Conservation (phyloP, 2,888 invertebrate genomes). For the Cerastis rubricosa region DNA sequence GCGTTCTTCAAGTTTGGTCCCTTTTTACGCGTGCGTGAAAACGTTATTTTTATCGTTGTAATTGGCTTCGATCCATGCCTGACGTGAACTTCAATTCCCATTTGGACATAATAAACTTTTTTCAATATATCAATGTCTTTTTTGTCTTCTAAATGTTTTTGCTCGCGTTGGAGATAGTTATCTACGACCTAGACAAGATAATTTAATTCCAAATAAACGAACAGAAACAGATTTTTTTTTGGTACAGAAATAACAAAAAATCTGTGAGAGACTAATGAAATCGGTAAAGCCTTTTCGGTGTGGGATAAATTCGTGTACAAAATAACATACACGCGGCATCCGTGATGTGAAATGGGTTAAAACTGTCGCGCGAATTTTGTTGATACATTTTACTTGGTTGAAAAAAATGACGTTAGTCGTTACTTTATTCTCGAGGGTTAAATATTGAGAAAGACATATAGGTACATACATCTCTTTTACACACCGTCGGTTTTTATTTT, state of each 20-base stretch:
- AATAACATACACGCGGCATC: slow-evolving; percentile 42
- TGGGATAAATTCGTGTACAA: slow-evolving; percentile 43
- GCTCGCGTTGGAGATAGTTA: slow-evolving; percentile 15
- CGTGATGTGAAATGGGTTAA: slow-evolving; percentile 55
- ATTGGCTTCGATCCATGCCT: slow-evolving; percentile 37
- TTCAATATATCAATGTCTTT: slow-evolving; percentile 48
- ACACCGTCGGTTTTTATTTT: slow-evolving; percentile 19
- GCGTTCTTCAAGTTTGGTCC: slow-evolving; percentile 21
- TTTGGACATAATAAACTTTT: slow-evolving; percentile 45
- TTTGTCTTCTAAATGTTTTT: slow-evolving; percentile 24
- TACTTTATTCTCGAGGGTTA: slow-evolving; percentile 52
- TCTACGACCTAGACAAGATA: slow-evolving; percentile 32
- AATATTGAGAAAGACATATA: slow-evolving; percentile 45
- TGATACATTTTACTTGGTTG: slow-evolving; percentile 60
- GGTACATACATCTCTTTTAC: slow-evolving; percentile 48
- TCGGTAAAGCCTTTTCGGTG: slow-evolving; percentile 53
- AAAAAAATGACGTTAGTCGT: slow-evolving; percentile 65
- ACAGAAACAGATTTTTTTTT: not conserved
- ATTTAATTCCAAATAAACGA: slow-evolving; percentile 35
- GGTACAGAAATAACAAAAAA: not conserved
- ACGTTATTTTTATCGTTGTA: slow-evolving; percentile 31
- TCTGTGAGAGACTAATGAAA: slow-evolving; percentile 57
- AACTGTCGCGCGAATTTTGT: slow-evolving; percentile 53
- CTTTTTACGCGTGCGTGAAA: slow-evolving; percentile 38
- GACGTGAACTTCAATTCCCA: slow-evolving; percentile 42